Percentiles rank a stretch among this genome's conserved stretches.
These are phyloP conservation scores for Dryobates pubescens DNA, from an alignment of 2,797 vertebrate species.

Conservation along the genomic window DNA sequence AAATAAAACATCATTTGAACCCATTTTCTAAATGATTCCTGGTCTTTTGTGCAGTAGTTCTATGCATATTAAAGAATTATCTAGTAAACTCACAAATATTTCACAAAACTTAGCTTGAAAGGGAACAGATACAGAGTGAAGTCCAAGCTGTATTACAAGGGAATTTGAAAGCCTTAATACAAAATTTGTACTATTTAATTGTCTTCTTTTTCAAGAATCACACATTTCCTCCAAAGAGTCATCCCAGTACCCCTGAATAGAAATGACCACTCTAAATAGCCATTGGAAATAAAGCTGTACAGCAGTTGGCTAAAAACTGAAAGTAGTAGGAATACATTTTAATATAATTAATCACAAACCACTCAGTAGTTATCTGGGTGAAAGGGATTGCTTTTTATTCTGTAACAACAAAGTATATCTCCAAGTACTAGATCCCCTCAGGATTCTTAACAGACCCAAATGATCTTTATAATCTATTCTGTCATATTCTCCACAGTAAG, in stretches of 20 bases:
- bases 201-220: not conserved
- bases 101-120: not conserved
- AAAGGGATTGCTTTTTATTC: not conserved
- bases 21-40: not conserved
- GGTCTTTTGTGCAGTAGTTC: not conserved
- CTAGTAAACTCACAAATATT: not conserved
- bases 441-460: not conserved
- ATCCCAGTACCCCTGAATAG: not conserved
- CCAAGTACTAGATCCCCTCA: constrained; percentile 15
- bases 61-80: not conserved
- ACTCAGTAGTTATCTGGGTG: not conserved
- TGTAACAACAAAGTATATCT: not conserved
- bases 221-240: not conserved
- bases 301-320: not conserved
- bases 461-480: not conserved
- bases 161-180: not conserved
- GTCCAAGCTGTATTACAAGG: not conserved
- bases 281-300: not conserved
- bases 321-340: not conserved
- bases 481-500: not conserved
- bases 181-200: not conserved
- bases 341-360: not conserved
- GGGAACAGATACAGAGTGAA: not conserved
- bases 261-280: not conserved
- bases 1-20: not conserved